Base-by-base conservation (phyloP, 2,113 vertebrate species). In the Colius striatus region DNA sequence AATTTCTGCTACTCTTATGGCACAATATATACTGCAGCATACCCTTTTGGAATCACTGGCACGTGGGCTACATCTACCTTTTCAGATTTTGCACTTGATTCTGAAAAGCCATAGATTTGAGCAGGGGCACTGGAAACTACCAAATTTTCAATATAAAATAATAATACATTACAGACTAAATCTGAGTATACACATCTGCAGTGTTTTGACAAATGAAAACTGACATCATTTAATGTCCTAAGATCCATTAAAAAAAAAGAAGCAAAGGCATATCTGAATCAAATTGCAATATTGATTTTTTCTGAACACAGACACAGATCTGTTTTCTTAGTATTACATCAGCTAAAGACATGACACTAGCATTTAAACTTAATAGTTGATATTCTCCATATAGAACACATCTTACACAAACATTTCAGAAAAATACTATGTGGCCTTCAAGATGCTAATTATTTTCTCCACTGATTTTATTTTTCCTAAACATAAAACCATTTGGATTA, bases 211-310 rank as follows among this genome's bases (percentile, higher is more conserved):
- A 77, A 92, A 94, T 83, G 47, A 29, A 92, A 73, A 61, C 23
- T 53, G 75, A 66, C 54, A 54, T 66, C 29, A 94, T 86, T 86
- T 90, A 90, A 92, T 94, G 88, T 45, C 54, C 51, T n/a, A 47
- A 80, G 36, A 76, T 70, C 26, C 68, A 83, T 55, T n/a, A 53
- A 79, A 54, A 92, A 77, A 74, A 77, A 76, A 41, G 38, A 85
- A 83, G 17, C 41, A 73, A 86, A 2, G 2, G 16, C 50, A 50
- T 63, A 88, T 80, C 36, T 88, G 45, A 93, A 90, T 92, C 45
- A 53, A 87, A 88, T 62, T 73, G 15, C 34, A 80, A 20, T 68
- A 95, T 68, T 36, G 79, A 86, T 80, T 85, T 95, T 70, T 83
- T 53, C 63, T 67, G 22, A 19, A 57, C 50, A 68, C 38, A 79